Evolutionary conservation across 2,888 invertebrate genomes (phyloP).

Genomic region (Petrophora chlorosata): DNA sequence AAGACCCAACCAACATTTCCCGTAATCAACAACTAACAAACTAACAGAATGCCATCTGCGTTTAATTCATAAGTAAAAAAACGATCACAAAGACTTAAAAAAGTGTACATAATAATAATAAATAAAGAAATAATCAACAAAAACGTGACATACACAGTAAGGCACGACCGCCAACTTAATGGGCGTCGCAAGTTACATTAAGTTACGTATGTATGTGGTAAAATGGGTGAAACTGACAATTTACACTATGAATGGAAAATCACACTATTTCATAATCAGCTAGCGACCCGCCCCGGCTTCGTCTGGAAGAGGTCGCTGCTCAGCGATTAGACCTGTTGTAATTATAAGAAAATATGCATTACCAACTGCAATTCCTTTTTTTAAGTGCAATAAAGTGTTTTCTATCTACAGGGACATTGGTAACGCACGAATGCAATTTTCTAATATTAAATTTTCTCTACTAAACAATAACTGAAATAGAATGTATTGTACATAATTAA

Average conservation of each 20-base stretch:
- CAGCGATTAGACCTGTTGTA: too few relatives aligned
- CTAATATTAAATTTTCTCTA: too few relatives aligned
- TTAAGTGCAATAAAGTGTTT: too few relatives aligned
- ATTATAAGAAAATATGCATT: too few relatives aligned
- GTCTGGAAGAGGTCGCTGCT: too few relatives aligned
- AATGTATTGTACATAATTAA: too few relatives aligned
- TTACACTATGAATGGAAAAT: too few relatives aligned
- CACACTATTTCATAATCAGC: constrained; percentile 5
- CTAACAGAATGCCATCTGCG: constrained; percentile 25
- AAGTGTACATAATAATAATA: constrained; percentile 47
- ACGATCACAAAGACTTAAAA: constrained; percentile 50
- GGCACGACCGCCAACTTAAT: constrained; percentile 28
- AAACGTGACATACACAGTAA: constrained; percentile 36
- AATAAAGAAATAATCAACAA: constrained; percentile 45
- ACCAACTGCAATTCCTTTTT: too few relatives aligned
- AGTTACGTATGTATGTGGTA: constrained; percentile 31
- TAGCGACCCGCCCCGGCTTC: too few relatives aligned
- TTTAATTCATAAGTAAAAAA: constrained; percentile 43
- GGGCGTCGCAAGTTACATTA: constrained; percentile 13
- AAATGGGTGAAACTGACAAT: constrained; percentile 14
- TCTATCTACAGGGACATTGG: too few relatives aligned
- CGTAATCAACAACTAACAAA: constrained; percentile 20
- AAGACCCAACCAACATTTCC: constrained; percentile 23
- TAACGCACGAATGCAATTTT: too few relatives aligned
- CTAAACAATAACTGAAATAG: too few relatives aligned